Conservation (phyloP, 2,797 vertebrate species). For the Hippoglossus hippoglossus region DNA sequence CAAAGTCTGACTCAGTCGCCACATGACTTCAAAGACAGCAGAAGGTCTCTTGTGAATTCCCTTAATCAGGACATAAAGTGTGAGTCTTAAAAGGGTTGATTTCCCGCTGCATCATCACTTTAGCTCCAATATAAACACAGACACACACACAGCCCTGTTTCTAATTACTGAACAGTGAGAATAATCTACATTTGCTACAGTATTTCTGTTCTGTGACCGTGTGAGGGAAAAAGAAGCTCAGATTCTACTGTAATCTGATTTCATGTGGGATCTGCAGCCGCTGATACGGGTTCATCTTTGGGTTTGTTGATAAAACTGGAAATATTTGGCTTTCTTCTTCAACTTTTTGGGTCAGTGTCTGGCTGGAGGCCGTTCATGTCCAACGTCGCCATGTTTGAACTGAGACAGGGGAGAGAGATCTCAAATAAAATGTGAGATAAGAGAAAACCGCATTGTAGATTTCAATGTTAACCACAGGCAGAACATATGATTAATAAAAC, state of each 20-base stretch:
- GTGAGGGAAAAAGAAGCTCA: not conserved
- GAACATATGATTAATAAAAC: too few species aligned
- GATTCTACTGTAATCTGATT: constrained; percentile 2
- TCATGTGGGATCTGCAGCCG: not conserved
- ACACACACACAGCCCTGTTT: constrained; percentile 17
- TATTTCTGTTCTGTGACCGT: constrained; percentile 4
- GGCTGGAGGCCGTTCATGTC: too few species aligned
- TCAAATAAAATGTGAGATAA: too few species aligned
- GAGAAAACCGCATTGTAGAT: too few species aligned
- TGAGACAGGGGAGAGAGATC: too few species aligned
- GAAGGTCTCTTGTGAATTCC: constrained; percentile 47
- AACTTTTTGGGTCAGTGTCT: too few species aligned
- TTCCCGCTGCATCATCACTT: constrained; percentile 44
- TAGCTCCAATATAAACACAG: constrained; percentile 26
- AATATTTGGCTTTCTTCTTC: too few species aligned
- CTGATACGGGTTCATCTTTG: too few species aligned
- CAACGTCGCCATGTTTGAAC: too few species aligned
- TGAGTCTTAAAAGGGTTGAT: constrained; percentile 27
- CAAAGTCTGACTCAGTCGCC: constrained; percentile 45
- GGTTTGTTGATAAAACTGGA: too few species aligned
- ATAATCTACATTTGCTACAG: constrained; percentile 27
- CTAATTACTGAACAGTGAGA: constrained; percentile 40
- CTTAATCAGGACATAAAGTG: constrained; percentile 40
- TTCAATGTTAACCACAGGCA: too few species aligned
- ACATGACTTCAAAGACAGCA: constrained; percentile 63